phyloP scores from a whole-genome alignment of 1,140 invertebrate genomes.

The Archegozetes longisetosus region DNA sequence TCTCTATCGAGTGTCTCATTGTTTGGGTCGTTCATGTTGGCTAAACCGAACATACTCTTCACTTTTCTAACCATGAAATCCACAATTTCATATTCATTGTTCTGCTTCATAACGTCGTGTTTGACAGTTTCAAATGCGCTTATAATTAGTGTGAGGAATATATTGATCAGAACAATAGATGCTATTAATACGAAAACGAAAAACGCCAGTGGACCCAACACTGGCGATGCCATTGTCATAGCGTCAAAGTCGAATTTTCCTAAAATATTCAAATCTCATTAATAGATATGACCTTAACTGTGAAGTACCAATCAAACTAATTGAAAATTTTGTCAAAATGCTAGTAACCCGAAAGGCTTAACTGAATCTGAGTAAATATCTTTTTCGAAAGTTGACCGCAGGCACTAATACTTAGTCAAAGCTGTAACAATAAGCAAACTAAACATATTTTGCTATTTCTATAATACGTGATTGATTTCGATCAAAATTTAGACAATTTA shows the following conservation, averaged over 20 bases:
- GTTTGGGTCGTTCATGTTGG: slow-evolving; percentile 4
- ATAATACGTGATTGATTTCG: too few species aligned
- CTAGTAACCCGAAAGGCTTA: too few species aligned
- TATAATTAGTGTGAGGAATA: slow-evolving; percentile 40
- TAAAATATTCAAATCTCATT: too few species aligned
- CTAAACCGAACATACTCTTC: slow-evolving; percentile 24
- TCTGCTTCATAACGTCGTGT: slow-evolving; percentile 25
- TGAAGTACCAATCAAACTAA: too few species aligned
- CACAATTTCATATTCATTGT: slow-evolving; percentile 35
- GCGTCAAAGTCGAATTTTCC: slow-evolving; percentile 35
- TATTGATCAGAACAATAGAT: slow-evolving; percentile 38
- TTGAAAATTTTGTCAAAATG: too few species aligned
- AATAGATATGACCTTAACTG: too few species aligned
- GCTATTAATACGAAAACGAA: slow-evolving; percentile 36
- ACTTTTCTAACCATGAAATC: slow-evolving; percentile 31
- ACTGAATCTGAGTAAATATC: too few species aligned
- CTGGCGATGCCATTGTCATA: slow-evolving; percentile 30
- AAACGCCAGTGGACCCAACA: slow-evolving; percentile 35
- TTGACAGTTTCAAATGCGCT: slow-evolving; percentile 33
- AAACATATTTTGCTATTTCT: too few species aligned
- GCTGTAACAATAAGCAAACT: too few species aligned
- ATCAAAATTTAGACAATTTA: too few species aligned
- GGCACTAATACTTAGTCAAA: too few species aligned
- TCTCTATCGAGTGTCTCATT: slow-evolving; percentile 7
- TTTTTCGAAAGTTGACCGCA: too few species aligned